Evolutionary conservation across 1,140 invertebrate genomes (phyloP), one percentile per base, ranked within the genome.

Genomic region (Druon quercuslanigerum): DNA sequence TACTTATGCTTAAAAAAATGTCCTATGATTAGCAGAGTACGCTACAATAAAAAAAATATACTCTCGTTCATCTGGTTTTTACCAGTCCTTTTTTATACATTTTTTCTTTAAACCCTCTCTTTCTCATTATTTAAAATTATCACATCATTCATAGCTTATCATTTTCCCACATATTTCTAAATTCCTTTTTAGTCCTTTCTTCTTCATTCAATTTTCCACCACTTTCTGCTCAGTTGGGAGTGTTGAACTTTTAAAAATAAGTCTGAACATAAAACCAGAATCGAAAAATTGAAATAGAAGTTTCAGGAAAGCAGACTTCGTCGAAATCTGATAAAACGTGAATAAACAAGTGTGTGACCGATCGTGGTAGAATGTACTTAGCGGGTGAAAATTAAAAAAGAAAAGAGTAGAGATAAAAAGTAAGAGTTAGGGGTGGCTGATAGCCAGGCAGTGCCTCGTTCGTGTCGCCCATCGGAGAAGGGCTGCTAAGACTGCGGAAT

Each of bases 401-500:
- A 66, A 40, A 33, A 33, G 25, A 66, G 73, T 73, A 76, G 72
- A 74, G 74, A 54, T 51, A 73, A 78, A 80, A 71, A 51, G 75
- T 78, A 74, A 71, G 74, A 79, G 73, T 70, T 50, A 75, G 79
- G 82, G 80, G 82, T 84, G 82, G 83, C 85, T 82, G 87, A 90
- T 89, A 85, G 87, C 86, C 86, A 89, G 85, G 87, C 86, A 88
- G 86, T 82, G 84, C 83, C 86, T 84, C 72, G 85, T 86, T 89
- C 87, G 87, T 87, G 87, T 89, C 87, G 82, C 84, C 83, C 83
- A 73, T 82, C 82, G 81, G 80, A 83, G 83, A 83, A 87, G 80
- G 82, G 82, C 78, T 83, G 82, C 82, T 83, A 84, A 83, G 81
- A 83, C 75, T 78, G 78, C 74, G 75, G 78, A 80, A 84, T 80